Percentiles rank a stretch among this genome's conserved stretches.
These are phyloP conservation scores for Oophaga sylvatica DNA, from an alignment of 2,797 vertebrate species.

Conservation along the genomic window DNA sequence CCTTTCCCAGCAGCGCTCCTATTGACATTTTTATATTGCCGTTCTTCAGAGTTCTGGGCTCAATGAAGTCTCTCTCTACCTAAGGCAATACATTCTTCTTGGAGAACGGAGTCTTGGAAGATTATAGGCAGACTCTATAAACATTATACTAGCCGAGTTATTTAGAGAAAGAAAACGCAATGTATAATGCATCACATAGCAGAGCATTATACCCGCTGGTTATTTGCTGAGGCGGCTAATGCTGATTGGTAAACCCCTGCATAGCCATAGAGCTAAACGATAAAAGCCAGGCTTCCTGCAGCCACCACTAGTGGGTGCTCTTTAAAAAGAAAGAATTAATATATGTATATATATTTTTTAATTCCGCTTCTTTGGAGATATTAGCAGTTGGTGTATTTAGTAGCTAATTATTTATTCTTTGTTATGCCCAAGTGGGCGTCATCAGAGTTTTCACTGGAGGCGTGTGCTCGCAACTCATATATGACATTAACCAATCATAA, in stretches of 20 bases:
- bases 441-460: too few relatives aligned
- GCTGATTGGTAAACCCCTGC: background rate
- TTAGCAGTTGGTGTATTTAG: too few relatives aligned
- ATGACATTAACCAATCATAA: too few relatives aligned
- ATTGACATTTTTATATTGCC: constrained; percentile 41
- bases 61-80: constrained; percentile 31
- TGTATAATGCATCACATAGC: constrained; percentile 47
- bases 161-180: constrained; percentile 43
- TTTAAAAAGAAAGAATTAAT: too few relatives aligned
- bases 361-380: too few relatives aligned
- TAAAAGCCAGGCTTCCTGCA: too few relatives aligned
- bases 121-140: constrained; percentile 51
- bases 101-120: constrained; percentile 37
- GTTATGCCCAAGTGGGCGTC: too few relatives aligned
- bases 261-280: too few relatives aligned
- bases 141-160: constrained; percentile 46
- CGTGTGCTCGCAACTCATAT: too few relatives aligned
- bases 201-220: constrained; percentile 30
- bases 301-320: too few relatives aligned
- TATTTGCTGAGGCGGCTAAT: constrained; percentile 15
- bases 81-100: constrained; percentile 50
- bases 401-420: too few relatives aligned
- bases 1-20: constrained; percentile 12
- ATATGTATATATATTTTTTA: too few relatives aligned
- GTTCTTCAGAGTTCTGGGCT: constrained; percentile 10